Conservation (phyloP, 1,140 invertebrate species). For the Stegodyphus mimosarum region DNA sequence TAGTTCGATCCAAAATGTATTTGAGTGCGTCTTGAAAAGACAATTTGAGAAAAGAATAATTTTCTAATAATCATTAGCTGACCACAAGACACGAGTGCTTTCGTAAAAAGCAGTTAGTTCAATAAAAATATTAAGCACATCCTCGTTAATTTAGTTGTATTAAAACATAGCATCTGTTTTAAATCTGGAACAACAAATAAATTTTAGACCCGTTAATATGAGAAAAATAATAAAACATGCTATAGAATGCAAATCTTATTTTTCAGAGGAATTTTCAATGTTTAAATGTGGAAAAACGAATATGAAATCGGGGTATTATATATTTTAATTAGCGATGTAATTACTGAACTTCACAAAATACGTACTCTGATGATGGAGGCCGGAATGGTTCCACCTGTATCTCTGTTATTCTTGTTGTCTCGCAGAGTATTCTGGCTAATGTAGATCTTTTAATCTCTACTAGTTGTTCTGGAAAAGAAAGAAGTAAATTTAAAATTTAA, state of each 20-base stretch:
- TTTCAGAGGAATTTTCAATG: neutral
- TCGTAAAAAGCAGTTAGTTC: no score
- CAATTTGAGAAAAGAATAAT: no score
- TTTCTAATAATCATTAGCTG: no score
- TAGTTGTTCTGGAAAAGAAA: slow-evolving; percentile 74
- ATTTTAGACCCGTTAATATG: neutral
- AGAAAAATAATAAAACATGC: neutral
- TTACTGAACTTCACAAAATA: neutral
- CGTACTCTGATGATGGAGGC: slow-evolving; percentile 32
- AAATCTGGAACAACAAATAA: neutral
- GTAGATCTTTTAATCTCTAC: slow-evolving; percentile 92
- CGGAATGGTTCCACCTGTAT: slow-evolving; percentile 72
- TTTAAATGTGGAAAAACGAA: neutral
- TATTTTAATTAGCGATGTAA: neutral
- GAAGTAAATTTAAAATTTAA: neutral
- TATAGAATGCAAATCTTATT: neutral
- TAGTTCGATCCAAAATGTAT: no score
- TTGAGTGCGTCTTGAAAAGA: no score
- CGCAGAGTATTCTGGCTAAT: slow-evolving; percentile 89
- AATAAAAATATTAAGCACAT: no score
- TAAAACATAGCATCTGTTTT: no score
- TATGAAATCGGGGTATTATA: neutral
- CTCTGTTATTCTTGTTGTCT: slow-evolving; percentile 88
- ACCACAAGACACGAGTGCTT: no score
- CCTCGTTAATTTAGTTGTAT: no score